Evolutionary conservation across 2,797 vertebrate genomes (phyloP), one percentile per base, ranked within the genome.

Genomic region (Falco novaeseelandiae): DNA sequence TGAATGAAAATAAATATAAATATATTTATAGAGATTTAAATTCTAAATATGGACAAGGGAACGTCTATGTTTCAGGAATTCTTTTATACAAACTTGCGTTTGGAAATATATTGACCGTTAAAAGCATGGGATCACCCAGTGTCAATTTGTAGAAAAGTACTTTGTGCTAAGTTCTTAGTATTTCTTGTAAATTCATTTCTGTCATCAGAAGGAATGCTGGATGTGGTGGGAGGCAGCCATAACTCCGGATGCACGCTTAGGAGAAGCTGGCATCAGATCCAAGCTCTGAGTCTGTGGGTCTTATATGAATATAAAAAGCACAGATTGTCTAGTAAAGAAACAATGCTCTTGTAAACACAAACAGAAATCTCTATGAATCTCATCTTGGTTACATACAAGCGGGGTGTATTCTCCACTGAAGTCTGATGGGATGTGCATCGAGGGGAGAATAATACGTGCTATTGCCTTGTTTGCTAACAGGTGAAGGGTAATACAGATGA

Each of bases 401-500:
- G 93, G 78, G 42, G 90, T 95, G 46, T 91, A 91, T 96, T 96
- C 96, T 96, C 84, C 90, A 81, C 93, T 96, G 91, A 52, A 95
- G 42, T 85, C 93, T 98, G 95, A 97, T 96, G 96, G 87, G 89
- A 81, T 96, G 21, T 97, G 95, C 92, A 96, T 90, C 70, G 86
- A 94, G 94, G 93, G 90, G 54, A 87, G 90, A 95, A 95, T 97
- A 92, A 95, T 95, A 77, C 87, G 79, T 63, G 2, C 83, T 91
- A 73, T 91, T 97, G 92, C 94, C 89, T 94, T 88, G 72, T 91
- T 94, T 70, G 32, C 95, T 93, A 97, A 95, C 96, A 96, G 96
- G 97, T 96, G 95, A 97, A 97, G 87, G 81, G 72, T 95, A 94
- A 97, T 97, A 83, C 32, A 93, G 91, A 96, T 96, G 93, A 97